Evolutionary conservation across 2,888 invertebrate species (phyloP), one percentile per base, ranked within the genome.

Genomic region (Drosophila mercatorum): DNA sequence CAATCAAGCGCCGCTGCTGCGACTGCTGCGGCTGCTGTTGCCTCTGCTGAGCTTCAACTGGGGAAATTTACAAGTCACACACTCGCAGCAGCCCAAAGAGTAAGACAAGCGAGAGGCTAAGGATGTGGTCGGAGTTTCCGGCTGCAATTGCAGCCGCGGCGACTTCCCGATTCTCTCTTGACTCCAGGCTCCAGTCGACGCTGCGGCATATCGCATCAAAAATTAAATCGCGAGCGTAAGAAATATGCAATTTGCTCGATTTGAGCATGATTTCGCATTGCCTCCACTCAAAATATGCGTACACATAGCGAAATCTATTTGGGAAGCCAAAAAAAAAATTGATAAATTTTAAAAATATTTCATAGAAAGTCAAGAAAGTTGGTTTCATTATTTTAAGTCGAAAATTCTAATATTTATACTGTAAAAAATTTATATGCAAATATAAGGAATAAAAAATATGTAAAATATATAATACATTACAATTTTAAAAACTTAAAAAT

Each of bases 51-150:
- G 69, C 72, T 80, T 72, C 85, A 81, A 85, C 85, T 72, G 75
- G 85, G 85, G 85, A 86, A 86, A 86, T 86, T 86, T 89, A 89
- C 87, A 89, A 89, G 88, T 75, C 75, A 88, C 75, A 85, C 64
- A 64, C 58, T 56, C 60, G 68, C 55, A 52, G 36, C 52, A 36
- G 36, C 36, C 52, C 40, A 70, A 67, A 60, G 62, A 51, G 73
- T 40, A 59, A n/a, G 47, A 70, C 47, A 71, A 71, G 66, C 62
- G 72, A 46, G 57, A 41, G 53, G 40, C 72, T 40, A 78, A 65
- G 78, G 51, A 61, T 72, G 73, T 65, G 75, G 78, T 41, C 46
- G 57, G 10, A 56, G 59, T 28, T 51, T 51, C 28, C 49, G 53
- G 57, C 59, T 47, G 52, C 47, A 57, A 26, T 51, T 67, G 68